phyloP scores from a whole-genome alignment of 2,113 vertebrate species.

The Ictalurus punctatus region DNA sequence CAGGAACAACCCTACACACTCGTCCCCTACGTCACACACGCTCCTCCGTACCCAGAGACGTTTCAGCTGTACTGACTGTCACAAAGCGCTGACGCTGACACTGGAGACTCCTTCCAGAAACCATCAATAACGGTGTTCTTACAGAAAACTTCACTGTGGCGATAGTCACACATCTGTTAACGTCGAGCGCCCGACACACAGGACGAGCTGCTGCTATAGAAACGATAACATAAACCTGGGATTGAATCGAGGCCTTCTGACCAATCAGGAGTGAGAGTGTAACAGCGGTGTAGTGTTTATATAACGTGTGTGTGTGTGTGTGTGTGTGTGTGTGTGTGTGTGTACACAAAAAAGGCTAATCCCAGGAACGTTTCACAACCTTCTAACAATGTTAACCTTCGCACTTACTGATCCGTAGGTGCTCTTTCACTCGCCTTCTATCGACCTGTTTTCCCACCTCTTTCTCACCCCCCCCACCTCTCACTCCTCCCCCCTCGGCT shows the following conservation, averaged over 20 bases:
- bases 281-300: neutral
- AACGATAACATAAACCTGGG: neutral
- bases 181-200: neutral
- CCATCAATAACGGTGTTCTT: too few relatives aligned
- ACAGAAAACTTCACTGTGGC: too few relatives aligned
- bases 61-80: neutral
- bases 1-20: neutral
- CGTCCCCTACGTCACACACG: neutral
- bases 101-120: neutral
- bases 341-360: neutral
- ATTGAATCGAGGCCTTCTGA: neutral
- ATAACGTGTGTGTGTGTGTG: neutral
- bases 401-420: neutral
- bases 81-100: neutral
- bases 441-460: neutral
- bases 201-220: neutral
- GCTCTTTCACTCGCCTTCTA: neutral
- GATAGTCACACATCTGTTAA: too few relatives aligned
- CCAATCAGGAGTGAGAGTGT: neutral
- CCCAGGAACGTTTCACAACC: neutral
- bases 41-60: neutral
- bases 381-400: neutral
- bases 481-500: too few relatives aligned
- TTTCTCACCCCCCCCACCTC: too few relatives aligned
- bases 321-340: neutral